Evolutionary conservation across 2,888 invertebrate genomes (phyloP).

Genomic region (Glaucopsyche alexis): DNA sequence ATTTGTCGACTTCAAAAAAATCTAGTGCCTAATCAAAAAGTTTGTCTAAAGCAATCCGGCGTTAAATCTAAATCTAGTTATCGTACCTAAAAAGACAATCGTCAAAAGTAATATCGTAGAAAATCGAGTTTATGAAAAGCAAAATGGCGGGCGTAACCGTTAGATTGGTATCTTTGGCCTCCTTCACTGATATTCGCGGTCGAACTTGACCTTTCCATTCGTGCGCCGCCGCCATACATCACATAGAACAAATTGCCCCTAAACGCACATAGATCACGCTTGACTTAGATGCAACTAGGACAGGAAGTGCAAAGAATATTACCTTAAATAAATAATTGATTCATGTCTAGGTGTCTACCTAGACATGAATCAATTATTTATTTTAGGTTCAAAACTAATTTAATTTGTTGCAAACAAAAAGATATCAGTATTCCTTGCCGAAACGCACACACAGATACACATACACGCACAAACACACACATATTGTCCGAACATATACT

Average conservation of each 20-base stretch:
- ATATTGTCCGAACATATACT: no score
- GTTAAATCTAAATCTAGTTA: no score
- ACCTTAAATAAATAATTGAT: background rate
- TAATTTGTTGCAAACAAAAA: no score
- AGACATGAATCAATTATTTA: no score
- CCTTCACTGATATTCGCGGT: constrained; percentile 28
- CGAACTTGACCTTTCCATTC: constrained; percentile 60
- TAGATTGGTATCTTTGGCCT: constrained; percentile 28
- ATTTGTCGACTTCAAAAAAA: no score
- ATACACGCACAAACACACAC: no score
- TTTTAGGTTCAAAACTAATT: no score
- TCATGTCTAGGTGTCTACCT: no score
- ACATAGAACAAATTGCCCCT: constrained; percentile 33
- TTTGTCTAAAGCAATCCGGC: no score
- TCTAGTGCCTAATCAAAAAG: no score
- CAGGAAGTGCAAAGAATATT: background rate
- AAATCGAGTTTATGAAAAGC: constrained; percentile 8
- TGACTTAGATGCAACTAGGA: background rate
- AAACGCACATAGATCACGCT: background rate
- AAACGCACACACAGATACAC: no score
- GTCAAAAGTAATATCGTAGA: background rate
- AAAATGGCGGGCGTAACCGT: background rate
- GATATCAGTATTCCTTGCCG: no score
- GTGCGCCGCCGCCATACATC: constrained; percentile 57
- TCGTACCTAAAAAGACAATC: background rate